These are phyloP conservation scores for Benitochromis conjunctus DNA, from an alignment of 2,113 vertebrate species.

Conservation along the genomic window DNA sequence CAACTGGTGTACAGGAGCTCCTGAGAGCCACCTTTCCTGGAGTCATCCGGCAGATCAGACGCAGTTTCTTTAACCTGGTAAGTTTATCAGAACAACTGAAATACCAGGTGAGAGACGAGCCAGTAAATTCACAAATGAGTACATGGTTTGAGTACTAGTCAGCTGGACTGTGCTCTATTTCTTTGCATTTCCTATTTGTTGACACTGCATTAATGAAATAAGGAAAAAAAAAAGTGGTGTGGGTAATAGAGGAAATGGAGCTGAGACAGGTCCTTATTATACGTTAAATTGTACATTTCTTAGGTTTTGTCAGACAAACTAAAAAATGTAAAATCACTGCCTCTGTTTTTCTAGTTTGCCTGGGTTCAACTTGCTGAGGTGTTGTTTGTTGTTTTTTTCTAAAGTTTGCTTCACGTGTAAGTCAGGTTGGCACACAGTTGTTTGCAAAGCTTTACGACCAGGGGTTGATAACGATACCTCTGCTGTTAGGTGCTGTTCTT, in stretches of 20 bases:
- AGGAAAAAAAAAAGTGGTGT: background rate
- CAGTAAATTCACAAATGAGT: background rate
- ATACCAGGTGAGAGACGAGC: background rate
- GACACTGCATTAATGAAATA: background rate
- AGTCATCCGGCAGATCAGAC: conserved; percentile 84
- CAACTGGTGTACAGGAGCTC: conserved; percentile 84
- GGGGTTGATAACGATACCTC: background rate
- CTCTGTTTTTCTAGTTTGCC: background rate
- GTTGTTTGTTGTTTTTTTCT: background rate
- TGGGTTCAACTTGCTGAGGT: background rate
- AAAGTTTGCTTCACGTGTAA: background rate
- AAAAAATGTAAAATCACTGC: background rate
- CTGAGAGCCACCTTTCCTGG: conserved; percentile 83
- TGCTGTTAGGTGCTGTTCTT: conserved; percentile 86
- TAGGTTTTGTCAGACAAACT: background rate
- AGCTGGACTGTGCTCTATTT: background rate
- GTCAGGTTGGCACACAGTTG: background rate
- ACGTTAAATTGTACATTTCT: background rate
- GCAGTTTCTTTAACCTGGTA: conserved; percentile 94
- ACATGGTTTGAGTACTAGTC: background rate
- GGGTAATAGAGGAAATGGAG: background rate
- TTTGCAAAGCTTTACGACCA: background rate
- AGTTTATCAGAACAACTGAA: conserved; percentile 50
- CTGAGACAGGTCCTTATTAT: background rate
- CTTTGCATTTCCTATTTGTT: background rate